Evolutionary conservation across 2,888 invertebrate species (phyloP), one percentile per base, ranked within the genome.

Genomic region (Horisme vitalbata): DNA sequence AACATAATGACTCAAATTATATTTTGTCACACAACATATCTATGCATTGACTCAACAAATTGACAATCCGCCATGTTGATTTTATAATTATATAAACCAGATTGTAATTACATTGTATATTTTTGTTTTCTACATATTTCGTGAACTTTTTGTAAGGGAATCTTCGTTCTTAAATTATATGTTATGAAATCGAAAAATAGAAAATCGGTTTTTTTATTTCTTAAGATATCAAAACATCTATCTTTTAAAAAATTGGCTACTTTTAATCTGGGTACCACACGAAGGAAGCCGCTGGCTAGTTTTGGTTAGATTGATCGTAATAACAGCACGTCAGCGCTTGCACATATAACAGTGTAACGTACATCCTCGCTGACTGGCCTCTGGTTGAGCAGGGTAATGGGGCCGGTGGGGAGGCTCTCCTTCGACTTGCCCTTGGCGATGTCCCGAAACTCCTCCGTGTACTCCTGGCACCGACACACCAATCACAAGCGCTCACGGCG

Each of bases 401-500:
- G 95, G 65, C 97, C 97, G 71, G 96, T 95, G 68, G 97, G 96
- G 66, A 96, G 93, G 70, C 96, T 95, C 90, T 96, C 97, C 93
- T 96, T 97, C 69, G 95, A 95, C 91, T 96, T 97, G 79, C 96
- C 96, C 91, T 97, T 97, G 82, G 96, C 95, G 91, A 98, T 98
- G 91, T 97, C 97, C 78, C 97, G 94, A 91, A 98, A 97, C 91
- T 97, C 97, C 92, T 98, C 97, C 67, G 96, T 96, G 91, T 97
- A 97, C 91, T 97, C 97, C 97, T 97, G 93, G 69, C 53, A 67
- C 67, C 71, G 73, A 72, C 86, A 89, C 75, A 77, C 71, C 70
- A 70, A 78, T 78, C 76, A 81, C 83, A 84, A 78, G 86, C 90
- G 90, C 83, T 81, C 87, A 63, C 63, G 63, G 80, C 71, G 41